These are phyloP conservation scores for pig (Sus scrofa) DNA, from an alignment of 2,113 vertebrate genomes.

Conservation along the genomic window DNA sequence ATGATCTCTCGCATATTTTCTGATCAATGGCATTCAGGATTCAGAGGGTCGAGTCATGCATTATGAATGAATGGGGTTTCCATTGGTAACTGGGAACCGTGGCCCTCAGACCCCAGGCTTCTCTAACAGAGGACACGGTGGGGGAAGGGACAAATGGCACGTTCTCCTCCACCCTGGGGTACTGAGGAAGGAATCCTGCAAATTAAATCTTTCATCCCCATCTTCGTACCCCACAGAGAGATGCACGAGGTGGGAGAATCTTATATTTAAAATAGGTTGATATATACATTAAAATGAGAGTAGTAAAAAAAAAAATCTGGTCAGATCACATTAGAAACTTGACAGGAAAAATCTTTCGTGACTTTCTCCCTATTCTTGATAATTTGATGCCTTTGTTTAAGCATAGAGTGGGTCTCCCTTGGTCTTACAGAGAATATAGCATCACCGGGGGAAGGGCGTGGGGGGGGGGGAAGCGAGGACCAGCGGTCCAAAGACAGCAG, in stretches of 20 bases:
- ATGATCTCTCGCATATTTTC: constrained; percentile 74
- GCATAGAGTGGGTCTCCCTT: constrained; percentile 73
- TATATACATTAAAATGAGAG: constrained; percentile 65
- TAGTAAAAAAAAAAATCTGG: constrained; percentile 33
- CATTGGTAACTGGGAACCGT: constrained; percentile 86
- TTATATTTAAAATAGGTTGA: constrained; percentile 64
- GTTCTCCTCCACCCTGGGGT: constrained; percentile 58
- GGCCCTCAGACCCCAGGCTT: constrained; percentile 75
- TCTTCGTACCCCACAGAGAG: constrained; percentile 21
- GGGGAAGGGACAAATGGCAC: constrained; percentile 75
- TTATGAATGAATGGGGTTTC: constrained; percentile 89
- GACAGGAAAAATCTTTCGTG: constrained; percentile 69
- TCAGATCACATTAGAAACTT: constrained; percentile 68
- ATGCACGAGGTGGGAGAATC: not conserved
- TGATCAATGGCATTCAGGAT: constrained; percentile 81
- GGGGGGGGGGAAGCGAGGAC: not conserved
- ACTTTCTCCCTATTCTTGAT: constrained; percentile 79
- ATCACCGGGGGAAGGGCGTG: constrained; percentile 52
- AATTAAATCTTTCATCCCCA: constrained; percentile 57
- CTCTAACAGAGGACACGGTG: constrained; percentile 68
- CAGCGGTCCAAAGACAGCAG: constrained; percentile 61
- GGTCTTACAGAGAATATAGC: constrained; percentile 78
- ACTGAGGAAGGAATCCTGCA: constrained; percentile 68
- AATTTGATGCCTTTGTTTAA: constrained; percentile 83
- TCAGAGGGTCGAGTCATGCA: constrained; percentile 85